These are phyloP conservation scores for Artibeus lituratus DNA, from an alignment of 2,797 vertebrate species.

Conservation along the genomic window DNA sequence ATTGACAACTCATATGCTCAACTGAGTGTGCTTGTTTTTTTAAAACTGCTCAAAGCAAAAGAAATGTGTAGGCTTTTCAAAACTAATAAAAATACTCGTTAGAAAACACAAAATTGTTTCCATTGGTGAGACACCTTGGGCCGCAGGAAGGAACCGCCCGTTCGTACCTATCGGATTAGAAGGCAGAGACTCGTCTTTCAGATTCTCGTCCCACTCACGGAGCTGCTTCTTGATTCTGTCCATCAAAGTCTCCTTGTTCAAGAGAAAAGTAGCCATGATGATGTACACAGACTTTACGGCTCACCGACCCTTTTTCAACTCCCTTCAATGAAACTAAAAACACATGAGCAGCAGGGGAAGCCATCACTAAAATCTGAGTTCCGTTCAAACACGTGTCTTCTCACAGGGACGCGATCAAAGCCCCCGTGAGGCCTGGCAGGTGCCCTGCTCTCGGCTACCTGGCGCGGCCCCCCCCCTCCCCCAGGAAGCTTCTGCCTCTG, in stretches of 20 bases:
- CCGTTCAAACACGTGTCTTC: not conserved
- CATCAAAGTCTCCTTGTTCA: slow-evolving; percentile 89
- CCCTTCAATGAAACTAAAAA: not conserved
- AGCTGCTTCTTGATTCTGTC: slow-evolving; percentile 96
- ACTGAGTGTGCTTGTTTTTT: not conserved
- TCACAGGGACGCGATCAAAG: not conserved
- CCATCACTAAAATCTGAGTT: not conserved
- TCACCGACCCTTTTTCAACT: not conserved
- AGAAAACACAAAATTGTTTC: not conserved
- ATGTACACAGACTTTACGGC: slow-evolving; percentile 37
- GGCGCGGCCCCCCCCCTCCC: not conserved
- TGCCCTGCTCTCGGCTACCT: not conserved
- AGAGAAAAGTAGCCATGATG: slow-evolving; percentile 73
- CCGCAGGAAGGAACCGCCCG: not conserved
- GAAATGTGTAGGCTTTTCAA: not conserved
- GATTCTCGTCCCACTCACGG: slow-evolving; percentile 98
- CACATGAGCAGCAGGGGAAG: too few relatives aligned
- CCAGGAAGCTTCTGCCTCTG: not conserved
- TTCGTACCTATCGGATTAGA: slow-evolving; percentile 92
- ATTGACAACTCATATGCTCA: not conserved
- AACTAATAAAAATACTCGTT: not conserved
- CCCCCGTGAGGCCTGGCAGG: not conserved
- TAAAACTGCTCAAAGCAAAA: not conserved
- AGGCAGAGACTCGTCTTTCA: slow-evolving; percentile 96
- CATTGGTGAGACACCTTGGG: not conserved